These are phyloP conservation scores for Zapornia atra DNA, from an alignment of 2,113 vertebrate genomes.

Conservation along the genomic window DNA sequence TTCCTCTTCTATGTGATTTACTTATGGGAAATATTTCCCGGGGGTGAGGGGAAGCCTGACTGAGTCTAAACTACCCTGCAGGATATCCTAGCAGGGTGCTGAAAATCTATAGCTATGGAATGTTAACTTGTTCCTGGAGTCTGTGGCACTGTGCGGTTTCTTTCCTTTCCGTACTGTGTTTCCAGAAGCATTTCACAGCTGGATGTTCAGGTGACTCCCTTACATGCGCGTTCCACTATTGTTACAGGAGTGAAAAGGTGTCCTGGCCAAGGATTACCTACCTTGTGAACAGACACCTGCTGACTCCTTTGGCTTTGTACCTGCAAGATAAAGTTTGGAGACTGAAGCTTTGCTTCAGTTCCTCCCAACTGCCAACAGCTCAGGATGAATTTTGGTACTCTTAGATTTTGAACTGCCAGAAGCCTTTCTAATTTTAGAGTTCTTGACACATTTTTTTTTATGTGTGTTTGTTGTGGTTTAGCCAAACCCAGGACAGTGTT, in stretches of 20 bases:
- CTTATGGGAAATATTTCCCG: slow-evolving; percentile 60
- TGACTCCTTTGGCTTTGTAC: background rate
- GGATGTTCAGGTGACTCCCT: background rate
- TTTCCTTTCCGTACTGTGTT: background rate
- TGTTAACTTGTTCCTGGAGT: slow-evolving; percentile 26
- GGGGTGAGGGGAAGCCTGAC: background rate
- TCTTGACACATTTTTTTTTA: background rate
- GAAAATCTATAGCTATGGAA: slow-evolving; percentile 20
- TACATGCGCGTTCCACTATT: rapidly evolving
- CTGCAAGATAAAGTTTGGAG: background rate
- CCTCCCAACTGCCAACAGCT: background rate
- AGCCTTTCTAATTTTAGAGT: background rate
- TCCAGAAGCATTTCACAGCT: background rate
- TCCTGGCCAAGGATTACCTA: background rate
- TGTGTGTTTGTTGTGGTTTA: background rate
- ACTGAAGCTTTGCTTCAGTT: background rate
- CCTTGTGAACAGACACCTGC: background rate
- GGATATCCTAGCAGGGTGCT: slow-evolving; percentile 61
- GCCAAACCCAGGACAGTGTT: background rate
- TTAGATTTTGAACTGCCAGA: background rate
- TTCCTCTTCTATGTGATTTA: slow-evolving; percentile 64
- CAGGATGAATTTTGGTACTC: background rate
- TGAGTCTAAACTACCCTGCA: slow-evolving; percentile 64
- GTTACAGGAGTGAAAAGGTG: background rate
- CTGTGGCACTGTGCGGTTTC: background rate